phyloP scores from a whole-genome alignment of 2,888 invertebrate species.

The Gymnocheta viridis region DNA sequence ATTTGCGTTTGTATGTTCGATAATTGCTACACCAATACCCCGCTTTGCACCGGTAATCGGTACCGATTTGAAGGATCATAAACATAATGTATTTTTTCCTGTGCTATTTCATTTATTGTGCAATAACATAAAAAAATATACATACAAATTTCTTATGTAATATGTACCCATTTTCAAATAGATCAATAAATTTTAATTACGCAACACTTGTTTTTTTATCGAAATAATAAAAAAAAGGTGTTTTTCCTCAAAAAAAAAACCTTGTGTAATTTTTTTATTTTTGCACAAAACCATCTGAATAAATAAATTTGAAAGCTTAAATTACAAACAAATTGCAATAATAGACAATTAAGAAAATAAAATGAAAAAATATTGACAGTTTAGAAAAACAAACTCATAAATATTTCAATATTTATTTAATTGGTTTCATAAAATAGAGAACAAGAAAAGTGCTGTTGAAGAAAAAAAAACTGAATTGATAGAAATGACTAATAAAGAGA shows the following conservation, averaged over 20 bases:
- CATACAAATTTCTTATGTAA: neutral
- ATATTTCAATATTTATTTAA: conserved; percentile 61
- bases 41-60: no score
- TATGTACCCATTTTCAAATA: neutral
- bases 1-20: no score
- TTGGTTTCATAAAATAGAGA: conserved; percentile 61
- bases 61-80: no score
- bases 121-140: no score
- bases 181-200: conserved; percentile 15
- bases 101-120: no score
- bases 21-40: no score
- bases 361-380: conserved; percentile 54
- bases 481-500: conserved; percentile 7
- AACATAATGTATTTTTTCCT: no score
- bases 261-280: conserved; percentile 14
- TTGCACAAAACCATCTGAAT: conserved; percentile 41
- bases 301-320: conserved; percentile 52
- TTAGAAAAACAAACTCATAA: conserved; percentile 53
- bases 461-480: conserved; percentile 36
- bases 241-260: conserved; percentile 10
- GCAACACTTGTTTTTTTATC: neutral
- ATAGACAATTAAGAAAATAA: conserved; percentile 52
- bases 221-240: neutral
- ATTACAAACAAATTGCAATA: conserved; percentile 53
- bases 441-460: conserved; percentile 25